Percentiles rank a stretch among this genome's conserved stretches.
phyloP scores from a whole-genome alignment of 2,797 vertebrate species.

The Pangasius mekongensis region DNA sequence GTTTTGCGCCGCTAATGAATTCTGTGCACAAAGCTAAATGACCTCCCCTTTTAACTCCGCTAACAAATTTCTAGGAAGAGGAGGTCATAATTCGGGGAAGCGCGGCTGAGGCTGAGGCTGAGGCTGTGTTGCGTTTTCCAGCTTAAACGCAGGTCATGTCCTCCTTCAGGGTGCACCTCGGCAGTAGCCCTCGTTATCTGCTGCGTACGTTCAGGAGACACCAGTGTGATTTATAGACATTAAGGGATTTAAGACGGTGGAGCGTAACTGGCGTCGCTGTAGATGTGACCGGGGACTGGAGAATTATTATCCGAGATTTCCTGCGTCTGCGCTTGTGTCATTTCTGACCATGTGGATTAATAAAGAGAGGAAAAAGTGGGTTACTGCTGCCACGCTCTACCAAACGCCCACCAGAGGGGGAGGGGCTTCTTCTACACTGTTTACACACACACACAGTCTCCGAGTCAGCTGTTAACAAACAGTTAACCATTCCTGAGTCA shows the following conservation, averaged over 20 bases:
- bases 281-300: background rate
- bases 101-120: too few species aligned
- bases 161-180: too few species aligned
- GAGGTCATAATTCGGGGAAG: background rate
- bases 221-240: background rate
- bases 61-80: slow-evolving; percentile 53
- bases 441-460: slow-evolving; percentile 7
- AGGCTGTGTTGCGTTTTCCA: background rate
- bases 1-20: background rate
- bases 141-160: background rate
- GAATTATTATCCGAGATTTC: background rate
- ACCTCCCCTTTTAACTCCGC: background rate
- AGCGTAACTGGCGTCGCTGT: background rate
- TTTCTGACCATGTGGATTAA: slow-evolving; percentile 2
- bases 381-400: background rate
- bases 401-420: slow-evolving; percentile 2
- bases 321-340: slow-evolving; percentile 4
- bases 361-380: background rate
- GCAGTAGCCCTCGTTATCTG: background rate
- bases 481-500: background rate
- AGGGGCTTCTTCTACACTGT: background rate
- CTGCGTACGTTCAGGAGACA: background rate
- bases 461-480: background rate
- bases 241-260: background rate
- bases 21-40: background rate